Base-by-base conservation (phyloP, 2,113 vertebrate genomes). In the Lepus timidus region DNA sequence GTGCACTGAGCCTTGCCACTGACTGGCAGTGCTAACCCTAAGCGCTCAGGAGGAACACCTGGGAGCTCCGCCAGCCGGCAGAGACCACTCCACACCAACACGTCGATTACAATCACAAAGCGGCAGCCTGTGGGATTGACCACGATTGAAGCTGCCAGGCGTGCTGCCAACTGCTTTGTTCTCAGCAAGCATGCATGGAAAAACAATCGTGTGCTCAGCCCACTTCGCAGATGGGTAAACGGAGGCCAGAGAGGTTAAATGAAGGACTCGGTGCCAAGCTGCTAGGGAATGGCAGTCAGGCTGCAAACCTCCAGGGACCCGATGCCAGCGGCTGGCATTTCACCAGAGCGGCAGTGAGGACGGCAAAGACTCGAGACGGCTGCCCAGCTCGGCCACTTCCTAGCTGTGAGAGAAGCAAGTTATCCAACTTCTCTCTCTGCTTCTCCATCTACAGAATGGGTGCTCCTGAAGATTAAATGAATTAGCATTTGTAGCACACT, bases 361-460 rank as follows among this genome's bases (percentile, higher is more conserved):
- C 80, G 68, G 52, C 49, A 76, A 0, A 70, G 70, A 81, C 36
- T 36, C 61, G 14, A 70, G 44, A 9, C 49, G 23, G 52, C 36
- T 23, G 13, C 33, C 64, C 9, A 2, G 3, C 14, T 64, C 2
- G 1, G 19, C 39, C 25, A 52, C 55, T 52, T 73, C 27, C 36
- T 31, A 51, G 67, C 22, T 73, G 36, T 11, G 36, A 51, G 62
- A 82, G 1, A 67, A 71, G 5, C 1, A 58, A 62, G 25, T 36
- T 33, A 75, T 36, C 65, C 58, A 92, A 76, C 44, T 76, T 78
- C 74, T 25, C 83, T 85, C 74, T 94, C 73, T 51, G 74, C 17
- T 27, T 91, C 33, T 27, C 71, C 17, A 62, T 70, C 87, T 33
- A 16, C 70, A 65, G 88, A 91, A 92, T 23, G 51, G n/a, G 74